A percentile compares a stretch with the other conserved stretches of the same genome.
These are phyloP conservation scores for Trachelus iudaicus DNA, from an alignment of 2,888 invertebrate species.

Conservation along the genomic window DNA sequence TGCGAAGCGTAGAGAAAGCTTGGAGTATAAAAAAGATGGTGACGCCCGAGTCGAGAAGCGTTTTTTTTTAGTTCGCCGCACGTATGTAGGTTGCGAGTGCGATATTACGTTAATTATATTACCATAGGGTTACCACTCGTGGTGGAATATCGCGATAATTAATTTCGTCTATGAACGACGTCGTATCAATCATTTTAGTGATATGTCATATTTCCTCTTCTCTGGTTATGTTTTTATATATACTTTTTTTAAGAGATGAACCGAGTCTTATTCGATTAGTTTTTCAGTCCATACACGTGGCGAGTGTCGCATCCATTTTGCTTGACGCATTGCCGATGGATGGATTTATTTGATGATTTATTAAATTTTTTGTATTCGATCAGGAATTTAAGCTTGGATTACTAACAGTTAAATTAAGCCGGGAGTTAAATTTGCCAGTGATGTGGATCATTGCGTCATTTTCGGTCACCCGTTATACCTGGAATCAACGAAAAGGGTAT, in stretches of 20 bases:
- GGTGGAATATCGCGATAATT: background rate
- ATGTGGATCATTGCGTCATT: background rate
- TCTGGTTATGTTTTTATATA: background rate
- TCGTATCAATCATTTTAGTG: background rate
- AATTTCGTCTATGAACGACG: background rate
- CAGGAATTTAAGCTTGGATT: background rate
- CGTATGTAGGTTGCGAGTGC: background rate
- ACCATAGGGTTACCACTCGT: background rate
- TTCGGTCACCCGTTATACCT: background rate
- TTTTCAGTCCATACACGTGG: background rate
- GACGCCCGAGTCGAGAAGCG: background rate
- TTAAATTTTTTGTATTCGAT: background rate
- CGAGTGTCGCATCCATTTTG: background rate
- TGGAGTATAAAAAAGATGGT: background rate
- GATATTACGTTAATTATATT: background rate
- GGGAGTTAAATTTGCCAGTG: background rate
- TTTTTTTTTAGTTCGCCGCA: background rate
- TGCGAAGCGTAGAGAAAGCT: background rate
- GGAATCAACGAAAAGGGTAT: background rate
- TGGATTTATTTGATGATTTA: background rate
- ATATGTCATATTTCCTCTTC: background rate
- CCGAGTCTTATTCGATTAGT: background rate
- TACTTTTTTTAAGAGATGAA: background rate
- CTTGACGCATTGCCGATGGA: background rate
- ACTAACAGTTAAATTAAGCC: background rate